phyloP scores from a whole-genome alignment of 2,797 vertebrate genomes.

The Aeoliscus strigatus region DNA sequence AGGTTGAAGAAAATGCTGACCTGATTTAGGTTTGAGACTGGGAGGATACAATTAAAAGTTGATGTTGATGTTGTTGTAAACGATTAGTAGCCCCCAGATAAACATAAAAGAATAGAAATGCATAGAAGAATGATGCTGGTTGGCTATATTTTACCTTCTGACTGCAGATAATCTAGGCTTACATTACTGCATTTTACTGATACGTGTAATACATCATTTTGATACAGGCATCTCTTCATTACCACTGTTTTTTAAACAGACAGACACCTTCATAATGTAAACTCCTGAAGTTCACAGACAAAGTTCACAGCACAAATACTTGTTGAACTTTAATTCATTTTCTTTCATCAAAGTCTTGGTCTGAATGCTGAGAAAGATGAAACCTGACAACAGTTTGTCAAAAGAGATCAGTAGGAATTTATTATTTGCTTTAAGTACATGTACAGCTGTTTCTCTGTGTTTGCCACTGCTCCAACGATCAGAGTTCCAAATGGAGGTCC shows the following conservation, averaged over 20 bases:
- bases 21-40: neutral
- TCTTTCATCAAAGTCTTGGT: slow-evolving; percentile 9
- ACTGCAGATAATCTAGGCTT: too few relatives aligned
- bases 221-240: too few relatives aligned
- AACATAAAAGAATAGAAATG: too few relatives aligned
- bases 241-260: too few relatives aligned
- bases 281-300: slow-evolving; percentile 24
- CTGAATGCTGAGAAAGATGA: slow-evolving; percentile 24
- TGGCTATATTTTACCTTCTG: too few relatives aligned
- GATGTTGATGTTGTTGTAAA: too few relatives aligned
- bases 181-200: too few relatives aligned
- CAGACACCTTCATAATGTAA: slow-evolving; percentile 28
- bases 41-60: too few relatives aligned
- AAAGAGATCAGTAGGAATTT: slow-evolving; percentile 80
- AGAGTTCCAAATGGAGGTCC: slow-evolving; percentile 40
- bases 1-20: slow-evolving; percentile 22
- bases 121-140: too few relatives aligned
- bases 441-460: slow-evolving; percentile 54
- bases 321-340: slow-evolving; percentile 36
- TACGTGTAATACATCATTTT: too few relatives aligned
- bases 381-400: slow-evolving; percentile 60
- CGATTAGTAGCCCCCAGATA: too few relatives aligned
- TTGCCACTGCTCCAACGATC: slow-evolving; percentile 43
- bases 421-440: slow-evolving; percentile 74
- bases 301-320: slow-evolving; percentile 18